Conservation (phyloP, 1,140 invertebrate genomes). For the Mesaphorura yosii region DNA sequence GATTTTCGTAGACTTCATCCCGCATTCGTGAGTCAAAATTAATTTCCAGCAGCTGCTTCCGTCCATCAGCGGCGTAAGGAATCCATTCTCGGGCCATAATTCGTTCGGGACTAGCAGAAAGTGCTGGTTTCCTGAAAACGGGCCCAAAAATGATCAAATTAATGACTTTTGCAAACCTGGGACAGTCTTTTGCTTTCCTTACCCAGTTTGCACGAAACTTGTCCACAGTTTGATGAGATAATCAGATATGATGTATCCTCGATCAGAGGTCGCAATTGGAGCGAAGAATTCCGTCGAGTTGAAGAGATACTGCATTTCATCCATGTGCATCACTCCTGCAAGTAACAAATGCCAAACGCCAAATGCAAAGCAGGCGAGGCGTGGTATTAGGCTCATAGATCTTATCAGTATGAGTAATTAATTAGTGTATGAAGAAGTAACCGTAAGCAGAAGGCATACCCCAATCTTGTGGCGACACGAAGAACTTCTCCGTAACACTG, state of each 20-base stretch:
- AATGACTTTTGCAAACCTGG: neutral
- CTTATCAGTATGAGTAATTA: neutral
- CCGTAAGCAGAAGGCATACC: too few relatives aligned
- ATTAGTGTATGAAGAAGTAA: neutral
- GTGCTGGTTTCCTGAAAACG: neutral
- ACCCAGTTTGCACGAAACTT: neutral
- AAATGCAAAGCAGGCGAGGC: too few relatives aligned
- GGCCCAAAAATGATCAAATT: neutral
- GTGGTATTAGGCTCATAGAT: neutral
- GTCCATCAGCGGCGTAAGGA: neutral
- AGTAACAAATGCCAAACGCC: too few relatives aligned
- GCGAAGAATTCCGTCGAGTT: neutral
- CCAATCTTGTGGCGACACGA: neutral
- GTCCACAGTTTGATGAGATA: neutral
- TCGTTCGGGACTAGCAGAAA: neutral
- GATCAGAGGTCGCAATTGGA: neutral
- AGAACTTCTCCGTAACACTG: neutral
- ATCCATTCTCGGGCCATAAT: neutral
- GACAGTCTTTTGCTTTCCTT: neutral
- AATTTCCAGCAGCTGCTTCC: neutral
- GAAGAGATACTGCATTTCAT: slow-evolving; percentile 10
- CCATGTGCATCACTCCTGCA: slow-evolving; percentile 9
- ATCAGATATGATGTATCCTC: neutral
- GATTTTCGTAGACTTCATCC: neutral
- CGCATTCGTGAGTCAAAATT: slow-evolving; percentile 4